Evolutionary conservation across 2,797 vertebrate species (phyloP), one percentile per base, ranked within the genome.

Genomic region (Nothura maculosa): DNA sequence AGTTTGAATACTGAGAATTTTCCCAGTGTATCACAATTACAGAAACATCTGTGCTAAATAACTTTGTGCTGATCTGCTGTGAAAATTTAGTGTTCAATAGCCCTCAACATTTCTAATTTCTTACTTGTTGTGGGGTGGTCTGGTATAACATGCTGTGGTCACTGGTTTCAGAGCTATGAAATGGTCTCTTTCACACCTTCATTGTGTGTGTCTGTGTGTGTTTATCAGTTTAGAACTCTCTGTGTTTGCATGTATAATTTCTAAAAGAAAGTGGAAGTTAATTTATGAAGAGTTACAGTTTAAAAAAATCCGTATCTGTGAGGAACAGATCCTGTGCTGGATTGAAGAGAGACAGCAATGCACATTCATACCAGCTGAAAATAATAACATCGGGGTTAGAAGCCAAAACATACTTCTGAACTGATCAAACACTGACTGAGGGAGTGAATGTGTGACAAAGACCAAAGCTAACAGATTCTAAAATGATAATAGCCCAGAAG

Each of bases 1-100:
- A 94, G 91, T 94, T 74, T 57, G 73, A 97, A 91, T 50, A 93
- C 40, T 3, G 96, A 92, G 92, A 96, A 97, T 89, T 97, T 98
- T 98, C 97, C 97, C 97, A 98, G 97, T 95, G 67, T 97, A 98
- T 98, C 98, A 97, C 95, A 97, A 93, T 98, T 98, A 98, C 97
- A 97, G 96, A 96, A 98, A 98, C 97, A 98, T 97, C 97, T 98
- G 97, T 96, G 96, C 94, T 96, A 91, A 95, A 97, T 96, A 96
- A 94, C 94, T 96, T 96, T 83, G 85, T 62, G 87, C 78, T 55
- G 81, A 93, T 96, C 89, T 93, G 85, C 95, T 97, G 95, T 95
- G 94, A 97, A 97, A 97, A 95, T 93, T 75, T 91, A 94, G 83
- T 94, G 88, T 76, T 97, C 94, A 52, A 88, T 85, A 95, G 94